A percentile compares a stretch with the other conserved stretches of the same genome.
These are phyloP conservation scores for Apamea crenata DNA, from an alignment of 2,888 invertebrate genomes.

Conservation along the genomic window DNA sequence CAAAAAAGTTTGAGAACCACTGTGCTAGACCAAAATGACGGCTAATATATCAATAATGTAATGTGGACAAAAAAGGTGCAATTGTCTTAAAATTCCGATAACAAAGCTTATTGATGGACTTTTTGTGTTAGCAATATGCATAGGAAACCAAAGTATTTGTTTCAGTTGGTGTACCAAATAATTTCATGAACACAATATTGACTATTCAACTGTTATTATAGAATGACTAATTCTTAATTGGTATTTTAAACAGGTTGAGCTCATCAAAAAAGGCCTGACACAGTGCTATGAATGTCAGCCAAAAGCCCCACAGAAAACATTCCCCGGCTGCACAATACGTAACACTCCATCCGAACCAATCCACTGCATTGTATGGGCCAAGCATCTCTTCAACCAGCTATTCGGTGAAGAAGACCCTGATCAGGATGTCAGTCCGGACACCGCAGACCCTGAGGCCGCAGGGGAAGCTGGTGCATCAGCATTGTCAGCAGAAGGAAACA, in stretches of 20 bases:
- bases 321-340: slow-evolving; percentile 99
- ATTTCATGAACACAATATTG: background rate
- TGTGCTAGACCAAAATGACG: too few relatives aligned
- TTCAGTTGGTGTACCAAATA: background rate
- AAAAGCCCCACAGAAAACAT: slow-evolving; percentile 97
- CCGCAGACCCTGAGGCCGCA: slow-evolving; percentile 97
- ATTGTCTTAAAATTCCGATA: too few relatives aligned
- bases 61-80: too few relatives aligned
- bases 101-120: background rate
- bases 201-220: background rate
- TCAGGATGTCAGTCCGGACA: slow-evolving; percentile 99
- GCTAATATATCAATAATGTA: too few relatives aligned
- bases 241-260: slow-evolving; percentile 91
- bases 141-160: background rate
- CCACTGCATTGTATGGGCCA: slow-evolving; percentile 99
- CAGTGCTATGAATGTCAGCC: slow-evolving; percentile 99
- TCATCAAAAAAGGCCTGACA: slow-evolving; percentile 95
- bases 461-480: slow-evolving; percentile 92
- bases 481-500: slow-evolving; percentile 85
- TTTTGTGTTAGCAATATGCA: background rate
- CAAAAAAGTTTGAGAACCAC: too few relatives aligned
- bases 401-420: slow-evolving; percentile 99
- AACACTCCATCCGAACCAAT: slow-evolving; percentile 99
- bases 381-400: slow-evolving; percentile 99
- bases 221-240: background rate